Base-by-base conservation (phyloP, 2,888 invertebrate genomes). In the Hedya salicella region DNA sequence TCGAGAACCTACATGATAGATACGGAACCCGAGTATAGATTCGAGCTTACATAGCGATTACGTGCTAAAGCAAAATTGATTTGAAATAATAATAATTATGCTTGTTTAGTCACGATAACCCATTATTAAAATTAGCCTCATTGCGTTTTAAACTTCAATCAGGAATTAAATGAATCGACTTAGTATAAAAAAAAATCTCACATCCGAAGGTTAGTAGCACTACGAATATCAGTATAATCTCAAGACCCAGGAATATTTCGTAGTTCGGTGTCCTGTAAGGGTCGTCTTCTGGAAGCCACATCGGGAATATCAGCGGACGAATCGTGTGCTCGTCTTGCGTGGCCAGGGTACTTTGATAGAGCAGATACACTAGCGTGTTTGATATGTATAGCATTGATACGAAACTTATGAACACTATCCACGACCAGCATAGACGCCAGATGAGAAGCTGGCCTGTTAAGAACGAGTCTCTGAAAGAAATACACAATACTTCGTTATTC, bases 231-330 rank as follows among this genome's bases (percentile, higher is more conserved):
- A 78, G 36, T 9, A 68, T 16, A 3, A 76, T 63, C 56, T 87
- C 59, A 0, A 81, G 0, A 11, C 71, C 1, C 11, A 88, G 53
- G 42, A 89, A 83, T 2, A 85, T 39, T 78, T 89, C 89, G 65
- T 88, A 89, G 62, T 83, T 83, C 0, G 89, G 89, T 8, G 87
- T 80, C 21, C 82, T 75, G 68, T 86, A 83, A 0, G 86, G 81
- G 59, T 88, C 88, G 39, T 86, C 86, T 9, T 79, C 21, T 0
- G 89, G 88, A 1, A 89, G 71, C 88, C 88, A 88, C 68, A 87
- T 68, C 0, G 88, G 86, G 59, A 86, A 88, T 1, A 80, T 75
- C 1, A 89, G 68, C 0, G 89, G 89, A 32, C 87, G 77, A 1
- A 70, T 66, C 13, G 67, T 79, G 62, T 84, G 62, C 62, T 85